Evolutionary conservation across 2,113 vertebrate genomes (phyloP).

Genomic region (Microtus oregoni): DNA sequence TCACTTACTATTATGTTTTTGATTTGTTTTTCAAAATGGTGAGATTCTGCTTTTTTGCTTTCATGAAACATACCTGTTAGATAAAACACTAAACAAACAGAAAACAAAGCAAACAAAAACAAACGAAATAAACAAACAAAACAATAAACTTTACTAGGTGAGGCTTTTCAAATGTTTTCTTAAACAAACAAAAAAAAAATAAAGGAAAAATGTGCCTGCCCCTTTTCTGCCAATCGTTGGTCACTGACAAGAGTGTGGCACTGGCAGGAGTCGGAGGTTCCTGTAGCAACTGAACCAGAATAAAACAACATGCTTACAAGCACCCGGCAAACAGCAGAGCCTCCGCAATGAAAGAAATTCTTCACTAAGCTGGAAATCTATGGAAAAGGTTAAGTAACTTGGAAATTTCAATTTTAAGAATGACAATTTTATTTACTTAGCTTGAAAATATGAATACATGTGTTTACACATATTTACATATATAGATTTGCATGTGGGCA

Average conservation of each 20-base stretch:
- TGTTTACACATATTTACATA: not conserved
- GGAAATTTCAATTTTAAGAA: slow-evolving; percentile 19
- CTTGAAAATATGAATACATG: not conserved
- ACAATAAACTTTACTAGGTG: not conserved
- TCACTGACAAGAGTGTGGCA: not conserved
- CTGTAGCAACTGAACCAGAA: slow-evolving; percentile 1
- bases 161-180: not conserved
- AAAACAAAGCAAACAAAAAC: too few relatives aligned
- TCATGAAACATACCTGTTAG: not conserved
- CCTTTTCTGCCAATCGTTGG: not conserved
- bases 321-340: not conserved
- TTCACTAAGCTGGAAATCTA: not conserved
- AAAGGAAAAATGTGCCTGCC: too few relatives aligned
- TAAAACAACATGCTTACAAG: not conserved
- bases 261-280: not conserved
- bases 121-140: too few relatives aligned
- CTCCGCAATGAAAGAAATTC: not conserved
- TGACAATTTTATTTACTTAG: not conserved
- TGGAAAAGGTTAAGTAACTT: not conserved
- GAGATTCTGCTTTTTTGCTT: slow-evolving; percentile 3
- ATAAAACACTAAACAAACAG: not conserved
- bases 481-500: not conserved
- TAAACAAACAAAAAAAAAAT: not conserved
- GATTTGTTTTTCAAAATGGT: slow-evolving; percentile 7
- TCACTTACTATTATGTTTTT: not conserved